Evolutionary conservation across 2,888 invertebrate genomes (phyloP).

Genomic region (Trachelus tabidus): DNA sequence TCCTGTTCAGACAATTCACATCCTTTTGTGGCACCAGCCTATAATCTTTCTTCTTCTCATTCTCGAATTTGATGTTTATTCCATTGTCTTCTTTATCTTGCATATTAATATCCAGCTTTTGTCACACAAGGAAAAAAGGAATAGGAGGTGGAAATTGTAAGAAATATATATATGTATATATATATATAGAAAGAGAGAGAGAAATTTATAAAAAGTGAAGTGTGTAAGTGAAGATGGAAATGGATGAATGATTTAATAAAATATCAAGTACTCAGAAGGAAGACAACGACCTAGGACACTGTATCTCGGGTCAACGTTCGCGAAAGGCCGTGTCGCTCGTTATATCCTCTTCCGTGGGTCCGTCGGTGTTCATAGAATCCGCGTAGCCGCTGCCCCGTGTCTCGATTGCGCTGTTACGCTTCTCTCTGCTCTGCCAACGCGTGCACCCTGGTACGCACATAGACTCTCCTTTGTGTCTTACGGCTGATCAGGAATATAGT

Average conservation of each 20-base stretch:
- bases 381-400: constrained; percentile 7
- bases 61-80: constrained; percentile 59
- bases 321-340: constrained; percentile 24
- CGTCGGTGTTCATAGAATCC: constrained; percentile 44
- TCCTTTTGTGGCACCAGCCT: constrained; percentile 46
- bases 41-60: constrained; percentile 51
- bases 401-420: constrained; percentile 19
- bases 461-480: constrained; percentile 7
- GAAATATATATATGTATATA: background rate
- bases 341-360: constrained; percentile 38
- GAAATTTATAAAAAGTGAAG: background rate
- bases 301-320: constrained; percentile 18
- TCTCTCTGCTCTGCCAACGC: constrained; percentile 31
- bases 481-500: background rate
- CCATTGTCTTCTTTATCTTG: constrained; percentile 60
- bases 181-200: background rate
- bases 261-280: background rate
- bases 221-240: background rate
- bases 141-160: background rate
- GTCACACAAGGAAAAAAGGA: background rate
- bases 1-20: constrained; percentile 41
- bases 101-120: background rate
- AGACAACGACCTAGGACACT: background rate
- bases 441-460: constrained; percentile 35
- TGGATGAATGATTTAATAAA: background rate